Conservation (phyloP, 2,888 invertebrate genomes). For the Dynastes maya region DNA sequence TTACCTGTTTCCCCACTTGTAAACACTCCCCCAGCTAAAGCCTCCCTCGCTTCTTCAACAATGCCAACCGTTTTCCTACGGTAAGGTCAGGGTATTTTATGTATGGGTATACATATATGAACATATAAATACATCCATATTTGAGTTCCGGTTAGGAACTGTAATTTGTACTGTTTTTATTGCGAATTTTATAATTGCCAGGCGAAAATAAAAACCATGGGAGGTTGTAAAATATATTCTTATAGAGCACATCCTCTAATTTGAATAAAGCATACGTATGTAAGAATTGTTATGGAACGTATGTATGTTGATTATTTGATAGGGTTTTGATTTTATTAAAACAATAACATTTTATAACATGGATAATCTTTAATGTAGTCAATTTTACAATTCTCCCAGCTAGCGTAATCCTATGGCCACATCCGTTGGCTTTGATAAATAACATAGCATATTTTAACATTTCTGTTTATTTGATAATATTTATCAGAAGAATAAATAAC, state of each 20-base stretch:
- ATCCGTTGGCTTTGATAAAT: conserved; percentile 46
- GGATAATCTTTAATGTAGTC: conserved; percentile 40
- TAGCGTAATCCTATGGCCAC: conserved; percentile 42
- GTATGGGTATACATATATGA: conserved; percentile 12
- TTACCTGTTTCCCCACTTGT: conserved; percentile 51
- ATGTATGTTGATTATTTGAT: not conserved
- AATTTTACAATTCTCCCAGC: conserved; percentile 29
- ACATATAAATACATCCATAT: conserved; percentile 18
- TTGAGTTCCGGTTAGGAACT: not conserved
- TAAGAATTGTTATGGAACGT: conserved; percentile 1
- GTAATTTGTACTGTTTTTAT: conserved; percentile 2
- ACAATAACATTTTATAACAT: not conserved
- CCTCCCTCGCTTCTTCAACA: conserved; percentile 40
- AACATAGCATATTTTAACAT: conserved; percentile 37
- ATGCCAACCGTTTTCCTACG: conserved; percentile 40
- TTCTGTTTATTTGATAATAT: conserved; percentile 39
- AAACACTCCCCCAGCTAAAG: conserved; percentile 45
- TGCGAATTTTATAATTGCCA: too few relatives aligned
- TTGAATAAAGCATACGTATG: not conserved
- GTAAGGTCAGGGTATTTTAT: conserved; percentile 41
- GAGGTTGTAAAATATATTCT: conserved; percentile 15
- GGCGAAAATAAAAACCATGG: not conserved
- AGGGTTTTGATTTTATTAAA: not conserved
- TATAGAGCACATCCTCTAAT: not conserved
- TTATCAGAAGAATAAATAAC: conserved; percentile 37